phyloP scores from a whole-genome alignment of 92 coral and sea anemone genomes.

The Virgularia gustaviana region DNA sequence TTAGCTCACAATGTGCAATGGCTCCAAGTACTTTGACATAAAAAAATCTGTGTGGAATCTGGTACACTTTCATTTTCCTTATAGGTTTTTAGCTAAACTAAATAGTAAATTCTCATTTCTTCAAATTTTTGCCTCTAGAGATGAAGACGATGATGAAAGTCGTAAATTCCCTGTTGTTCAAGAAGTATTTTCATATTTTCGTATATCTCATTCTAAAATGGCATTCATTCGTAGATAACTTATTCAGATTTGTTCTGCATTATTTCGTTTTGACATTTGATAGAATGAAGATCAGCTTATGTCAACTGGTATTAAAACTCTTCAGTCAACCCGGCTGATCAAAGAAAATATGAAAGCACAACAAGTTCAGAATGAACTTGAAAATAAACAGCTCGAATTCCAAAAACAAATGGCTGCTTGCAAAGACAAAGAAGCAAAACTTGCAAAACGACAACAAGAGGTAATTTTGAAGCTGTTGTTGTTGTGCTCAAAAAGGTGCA shows the following conservation, averaged over 20 bases:
- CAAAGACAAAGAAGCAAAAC: slow-evolving; percentile 69
- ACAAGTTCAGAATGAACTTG: slow-evolving; percentile 76
- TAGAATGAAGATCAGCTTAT: slow-evolving; percentile 72
- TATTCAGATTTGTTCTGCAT: too few relatives aligned
- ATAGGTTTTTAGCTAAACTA: too few relatives aligned
- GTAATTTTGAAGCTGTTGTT: slow-evolving; percentile 24
- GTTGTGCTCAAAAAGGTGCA: neutral
- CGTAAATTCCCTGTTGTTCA: slow-evolving; percentile 78
- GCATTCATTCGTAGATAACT: too few relatives aligned
- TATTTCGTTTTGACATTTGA: neutral
- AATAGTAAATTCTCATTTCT: too few relatives aligned
- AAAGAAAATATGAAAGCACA: slow-evolving; percentile 84
- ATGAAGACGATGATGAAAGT: slow-evolving; percentile 56
- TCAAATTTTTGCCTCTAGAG: slow-evolving; percentile 58
- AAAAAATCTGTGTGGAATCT: too few relatives aligned
- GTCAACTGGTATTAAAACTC: slow-evolving; percentile 77
- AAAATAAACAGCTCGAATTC: slow-evolving; percentile 72
- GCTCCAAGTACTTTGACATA: too few relatives aligned
- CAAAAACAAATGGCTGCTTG: slow-evolving; percentile 81
- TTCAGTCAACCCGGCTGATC: slow-evolving; percentile 85
- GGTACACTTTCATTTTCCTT: too few relatives aligned
- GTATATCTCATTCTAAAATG: too few relatives aligned
- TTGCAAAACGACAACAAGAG: slow-evolving; percentile 82
- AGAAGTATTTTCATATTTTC: slow-evolving; percentile 58
- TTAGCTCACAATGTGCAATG: too few relatives aligned